phyloP scores from a whole-genome alignment of 2,797 vertebrate genomes.

The Gila robusta region DNA sequence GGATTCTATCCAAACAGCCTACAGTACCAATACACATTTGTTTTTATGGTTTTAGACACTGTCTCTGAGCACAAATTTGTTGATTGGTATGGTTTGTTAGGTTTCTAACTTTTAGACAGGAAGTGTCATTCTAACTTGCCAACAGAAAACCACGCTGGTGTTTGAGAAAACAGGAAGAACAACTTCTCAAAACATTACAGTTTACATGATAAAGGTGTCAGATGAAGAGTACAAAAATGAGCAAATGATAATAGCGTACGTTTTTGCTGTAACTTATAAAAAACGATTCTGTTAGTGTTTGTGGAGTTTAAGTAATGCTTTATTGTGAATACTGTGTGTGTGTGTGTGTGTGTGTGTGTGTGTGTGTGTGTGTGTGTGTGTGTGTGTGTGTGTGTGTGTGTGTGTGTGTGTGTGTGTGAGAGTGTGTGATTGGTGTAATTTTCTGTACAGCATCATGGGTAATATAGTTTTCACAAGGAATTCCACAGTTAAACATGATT shows the following conservation, averaged over 20 bases:
- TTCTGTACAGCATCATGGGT: no score
- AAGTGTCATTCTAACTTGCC: not conserved
- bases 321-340: no score
- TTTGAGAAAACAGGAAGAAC: not conserved
- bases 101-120: not conserved
- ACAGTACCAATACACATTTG: not conserved
- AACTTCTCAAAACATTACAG: not conserved
- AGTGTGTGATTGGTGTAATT: no score
- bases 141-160: not conserved
- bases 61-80: not conserved
- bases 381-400: no score
- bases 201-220: not conserved
- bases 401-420: no score
- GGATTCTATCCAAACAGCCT: not conserved
- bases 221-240: not conserved
- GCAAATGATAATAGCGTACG: not conserved
- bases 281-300: not conserved
- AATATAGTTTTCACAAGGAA: no score
- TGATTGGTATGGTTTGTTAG: not conserved
- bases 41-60: not conserved
- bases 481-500: no score
- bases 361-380: no score
- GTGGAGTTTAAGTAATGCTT: not conserved
- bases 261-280: not conserved
- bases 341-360: no score